Evolutionary conservation across 1,140 invertebrate genomes (phyloP), one percentile per base, ranked within the genome.

Genomic region (Maconellicoccus hirsutus): DNA sequence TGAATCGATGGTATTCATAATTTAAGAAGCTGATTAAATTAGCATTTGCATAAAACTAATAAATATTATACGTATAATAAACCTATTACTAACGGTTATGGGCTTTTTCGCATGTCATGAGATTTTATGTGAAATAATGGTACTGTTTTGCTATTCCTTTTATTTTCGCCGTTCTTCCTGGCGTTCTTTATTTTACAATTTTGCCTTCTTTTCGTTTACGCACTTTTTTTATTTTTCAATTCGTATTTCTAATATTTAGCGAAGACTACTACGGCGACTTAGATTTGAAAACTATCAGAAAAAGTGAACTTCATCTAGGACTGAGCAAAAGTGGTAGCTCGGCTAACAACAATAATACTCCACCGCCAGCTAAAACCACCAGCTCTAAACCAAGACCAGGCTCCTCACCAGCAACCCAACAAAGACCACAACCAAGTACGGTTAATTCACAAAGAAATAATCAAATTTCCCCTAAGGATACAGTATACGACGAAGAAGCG

Each of bases 201-300:
- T 38, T 61, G n/a, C n/a, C 59, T 71, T 29, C 26, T 29, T 59
- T 69, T 42, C 69, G 12, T 39, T 26, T 19, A 71, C 59, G 22
- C 21, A 27, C 14, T 25, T 63, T 23, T 33, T 39, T 52, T 16
- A 16, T 52, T 52, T 52, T 8, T 16, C 42, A 52, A 33, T 33
- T 52, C 6, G 42, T 52, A 52, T 52, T 52, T 16, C 42, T 52
- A 52, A 52, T 8, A 52, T 66, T 81, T 86, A 93, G 93, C 85
- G 92, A 94, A 85, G 92, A 95, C 86, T 96, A 96, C 86, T 96
- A 96, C 78, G 93, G 93, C 75, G 92, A 94, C 80, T 81, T 94
- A 85, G 92, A 94, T 82, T 82, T 95, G 82, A 94, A 94, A 86
- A 86, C 87, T 82, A 92, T 94, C 84, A 88, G 91, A 81, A 94